Percentiles rank a stretch among this genome's conserved stretches.
phyloP scores from a whole-genome alignment of 2,797 vertebrate species.

The Chelonia mydas region DNA sequence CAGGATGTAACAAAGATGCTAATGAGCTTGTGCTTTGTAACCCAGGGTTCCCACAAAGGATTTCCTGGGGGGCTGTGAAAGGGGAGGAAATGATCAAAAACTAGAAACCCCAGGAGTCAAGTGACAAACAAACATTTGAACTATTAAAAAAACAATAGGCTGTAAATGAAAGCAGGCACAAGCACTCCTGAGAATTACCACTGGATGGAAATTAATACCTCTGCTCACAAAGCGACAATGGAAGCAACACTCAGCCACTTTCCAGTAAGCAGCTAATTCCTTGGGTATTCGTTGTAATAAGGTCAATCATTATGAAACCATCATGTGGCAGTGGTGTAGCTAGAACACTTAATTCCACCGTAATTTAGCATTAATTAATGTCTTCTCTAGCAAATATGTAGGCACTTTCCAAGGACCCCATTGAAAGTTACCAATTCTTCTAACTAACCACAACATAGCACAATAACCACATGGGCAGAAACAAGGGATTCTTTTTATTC shows the following conservation, averaged over 20 bases:
- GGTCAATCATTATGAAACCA: slow-evolving; percentile 40
- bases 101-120: slow-evolving; percentile 48
- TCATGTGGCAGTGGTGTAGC: neutral
- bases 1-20: slow-evolving; percentile 50
- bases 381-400: slow-evolving; percentile 25
- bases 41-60: slow-evolving; percentile 31
- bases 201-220: neutral
- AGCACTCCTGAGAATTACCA: neutral
- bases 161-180: slow-evolving; percentile 40
- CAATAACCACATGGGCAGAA: neutral
- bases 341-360: slow-evolving; percentile 35
- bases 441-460: neutral
- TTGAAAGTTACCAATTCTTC: slow-evolving; percentile 10
- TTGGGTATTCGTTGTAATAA: neutral
- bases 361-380: slow-evolving; percentile 61
- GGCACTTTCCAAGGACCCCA: slow-evolving; percentile 10
- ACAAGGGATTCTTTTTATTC: neutral
- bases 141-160: slow-evolving; percentile 33
- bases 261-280: neutral
- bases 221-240: neutral
- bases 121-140: slow-evolving; percentile 67
- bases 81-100: slow-evolving; percentile 54
- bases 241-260: neutral
- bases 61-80: slow-evolving; percentile 61
- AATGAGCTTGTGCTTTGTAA: slow-evolving; percentile 57